These are phyloP conservation scores for Oriolus oriolus DNA, from an alignment of 2,113 vertebrate species.

Conservation along the genomic window DNA sequence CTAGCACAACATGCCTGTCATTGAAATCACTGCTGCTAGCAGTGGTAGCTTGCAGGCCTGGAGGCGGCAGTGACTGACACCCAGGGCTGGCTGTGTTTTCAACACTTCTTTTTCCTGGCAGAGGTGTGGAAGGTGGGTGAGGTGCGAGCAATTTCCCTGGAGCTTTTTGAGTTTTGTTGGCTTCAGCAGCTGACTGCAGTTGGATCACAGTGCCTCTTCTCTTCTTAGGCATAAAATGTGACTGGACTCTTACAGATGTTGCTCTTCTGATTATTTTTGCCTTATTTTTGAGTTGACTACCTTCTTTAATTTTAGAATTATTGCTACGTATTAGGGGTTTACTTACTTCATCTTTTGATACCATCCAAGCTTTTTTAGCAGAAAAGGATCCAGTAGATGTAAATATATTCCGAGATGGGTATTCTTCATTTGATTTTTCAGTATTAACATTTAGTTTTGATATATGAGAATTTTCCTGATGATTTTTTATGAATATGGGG, in stretches of 20 bases:
- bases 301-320: slow-evolving; percentile 60
- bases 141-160: slow-evolving; percentile 73
- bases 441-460: slow-evolving; percentile 21
- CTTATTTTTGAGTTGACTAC: slow-evolving; percentile 30
- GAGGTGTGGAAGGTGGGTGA: slow-evolving; percentile 73
- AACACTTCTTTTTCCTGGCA: neutral
- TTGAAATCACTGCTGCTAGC: neutral
- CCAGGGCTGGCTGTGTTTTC: slow-evolving; percentile 6
- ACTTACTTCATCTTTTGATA: slow-evolving; percentile 70
- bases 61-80: neutral
- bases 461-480: slow-evolving; percentile 2
- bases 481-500: slow-evolving; percentile 43
- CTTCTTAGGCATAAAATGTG: slow-evolving; percentile 28
- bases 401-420: slow-evolving; percentile 24
- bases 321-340: neutral
- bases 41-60: slow-evolving; percentile 25
- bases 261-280: slow-evolving; percentile 61
- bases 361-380: slow-evolving; percentile 80
- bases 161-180: slow-evolving; percentile 63
- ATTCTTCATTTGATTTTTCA: slow-evolving; percentile 48
- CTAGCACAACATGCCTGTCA: slow-evolving; percentile 20
- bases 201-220: slow-evolving; percentile 73
- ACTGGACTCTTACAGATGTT: slow-evolving; percentile 51
- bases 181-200: slow-evolving; percentile 70
- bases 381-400: slow-evolving; percentile 58